A percentile compares a stretch with the other conserved stretches of the same genome.
Evolutionary conservation across 2,113 vertebrate genomes (phyloP).

Genomic region (Eulemur macaco): DNA sequence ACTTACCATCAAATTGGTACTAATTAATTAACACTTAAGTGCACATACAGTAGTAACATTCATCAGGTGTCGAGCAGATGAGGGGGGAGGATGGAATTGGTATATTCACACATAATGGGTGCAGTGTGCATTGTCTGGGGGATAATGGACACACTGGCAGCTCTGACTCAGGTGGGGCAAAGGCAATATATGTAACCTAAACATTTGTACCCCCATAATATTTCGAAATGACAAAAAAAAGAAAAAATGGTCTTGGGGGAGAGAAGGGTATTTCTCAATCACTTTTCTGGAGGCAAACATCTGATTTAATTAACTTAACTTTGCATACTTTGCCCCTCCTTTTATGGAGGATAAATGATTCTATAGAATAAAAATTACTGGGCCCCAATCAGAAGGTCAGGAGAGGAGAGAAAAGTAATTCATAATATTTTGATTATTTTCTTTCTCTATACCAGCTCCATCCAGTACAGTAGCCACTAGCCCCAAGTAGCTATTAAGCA

Average conservation of each 20-base stretch:
- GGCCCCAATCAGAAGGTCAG: not conserved
- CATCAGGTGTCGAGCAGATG: too few species aligned
- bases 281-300: not conserved
- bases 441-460: not conserved
- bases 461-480: not conserved
- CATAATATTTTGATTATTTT: not conserved
- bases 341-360: not conserved
- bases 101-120: too few species aligned
- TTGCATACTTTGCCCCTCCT: not conserved
- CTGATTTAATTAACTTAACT: not conserved
- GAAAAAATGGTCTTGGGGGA: not conserved
- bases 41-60: too few species aligned
- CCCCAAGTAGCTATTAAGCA: not conserved
- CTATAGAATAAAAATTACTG: not conserved
- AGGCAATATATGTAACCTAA: too few species aligned
- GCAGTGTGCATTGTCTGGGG: too few species aligned
- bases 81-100: too few species aligned
- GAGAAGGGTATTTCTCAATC: not conserved
- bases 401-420: not conserved
- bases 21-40: too few species aligned
- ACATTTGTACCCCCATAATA: too few species aligned
- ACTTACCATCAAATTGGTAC: too few species aligned
- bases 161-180: too few species aligned
- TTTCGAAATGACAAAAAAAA: too few species aligned
- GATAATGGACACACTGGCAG: too few species aligned